Percentiles rank a stretch among this genome's conserved stretches.
phyloP scores from a whole-genome alignment of 2,113 vertebrate species.

The Phalacrocorax aristotelis region DNA sequence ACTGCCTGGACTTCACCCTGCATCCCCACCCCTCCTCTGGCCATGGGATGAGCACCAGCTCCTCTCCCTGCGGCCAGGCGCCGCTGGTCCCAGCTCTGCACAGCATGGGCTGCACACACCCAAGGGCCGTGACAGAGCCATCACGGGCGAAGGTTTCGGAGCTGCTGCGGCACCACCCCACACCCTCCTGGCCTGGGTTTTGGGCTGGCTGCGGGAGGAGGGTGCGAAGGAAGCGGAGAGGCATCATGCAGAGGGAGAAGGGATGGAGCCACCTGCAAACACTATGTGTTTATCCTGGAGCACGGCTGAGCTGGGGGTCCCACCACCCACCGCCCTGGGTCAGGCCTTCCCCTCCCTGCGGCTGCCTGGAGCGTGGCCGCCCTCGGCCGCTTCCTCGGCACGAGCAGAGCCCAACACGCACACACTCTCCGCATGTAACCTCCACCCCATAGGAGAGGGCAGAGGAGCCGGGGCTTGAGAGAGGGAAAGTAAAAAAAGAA shows the following conservation, averaged over 20 bases:
- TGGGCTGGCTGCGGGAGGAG: neutral
- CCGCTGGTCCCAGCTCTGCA: neutral
- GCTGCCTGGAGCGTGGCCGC: accelerated
- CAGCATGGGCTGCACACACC: accelerated
- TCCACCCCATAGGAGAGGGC: neutral
- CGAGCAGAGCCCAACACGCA: accelerated
- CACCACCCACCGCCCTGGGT: accelerated
- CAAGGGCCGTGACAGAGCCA: accelerated
- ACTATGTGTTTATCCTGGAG: accelerated
- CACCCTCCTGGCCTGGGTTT: neutral
- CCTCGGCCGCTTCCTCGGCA: neutral
- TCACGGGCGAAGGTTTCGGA: accelerated
- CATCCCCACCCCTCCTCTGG: neutral
- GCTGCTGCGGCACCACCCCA: accelerated
- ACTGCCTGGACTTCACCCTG: neutral
- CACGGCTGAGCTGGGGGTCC: accelerated
- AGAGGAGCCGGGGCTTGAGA: neutral
- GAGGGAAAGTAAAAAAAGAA: neutral
- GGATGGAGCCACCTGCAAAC: neutral
- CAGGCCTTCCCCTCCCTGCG: accelerated
- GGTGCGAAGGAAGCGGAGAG: neutral
- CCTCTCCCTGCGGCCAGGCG: neutral
- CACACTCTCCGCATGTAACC: neutral
- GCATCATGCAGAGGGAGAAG: neutral
- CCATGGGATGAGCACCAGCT: neutral